These are phyloP conservation scores for Platysternon megacephalum DNA, from an alignment of 2,113 vertebrate species.

Conservation along the genomic window DNA sequence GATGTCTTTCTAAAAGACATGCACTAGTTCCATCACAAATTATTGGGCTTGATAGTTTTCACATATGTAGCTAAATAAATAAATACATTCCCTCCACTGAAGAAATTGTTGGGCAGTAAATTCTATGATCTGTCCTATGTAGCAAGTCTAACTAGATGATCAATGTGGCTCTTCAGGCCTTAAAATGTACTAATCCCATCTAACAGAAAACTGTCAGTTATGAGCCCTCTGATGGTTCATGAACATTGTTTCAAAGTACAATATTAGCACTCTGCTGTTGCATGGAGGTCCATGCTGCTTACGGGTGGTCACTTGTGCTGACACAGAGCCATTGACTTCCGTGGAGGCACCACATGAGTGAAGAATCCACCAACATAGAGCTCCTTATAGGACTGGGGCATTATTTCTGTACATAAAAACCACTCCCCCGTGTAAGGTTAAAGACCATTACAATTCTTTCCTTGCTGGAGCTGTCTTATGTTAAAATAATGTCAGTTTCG, in stretches of 20 bases:
- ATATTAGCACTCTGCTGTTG: accelerated
- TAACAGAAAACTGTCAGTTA: not conserved
- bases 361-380: accelerated
- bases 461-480: not conserved
- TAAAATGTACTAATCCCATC: not conserved
- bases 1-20: not conserved
- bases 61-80: not conserved
- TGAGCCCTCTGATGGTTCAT: not conserved
- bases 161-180: not conserved
- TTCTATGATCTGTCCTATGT: not conserved
- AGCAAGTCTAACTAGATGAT: not conserved
- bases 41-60: no score
- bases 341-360: not conserved
- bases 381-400: not conserved
- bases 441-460: not conserved
- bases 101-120: not conserved
- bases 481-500: not conserved
- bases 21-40: not conserved
- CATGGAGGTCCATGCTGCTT: accelerated
- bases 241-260: not conserved
- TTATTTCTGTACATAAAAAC: not conserved
- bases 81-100: not conserved
- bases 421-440: accelerated
- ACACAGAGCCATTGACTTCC: not conserved
- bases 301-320: accelerated